A percentile compares a stretch with the other conserved stretches of the same genome.
Conservation (phyloP, 2,113 vertebrate genomes). For the Aptenodytes patagonicus region DNA sequence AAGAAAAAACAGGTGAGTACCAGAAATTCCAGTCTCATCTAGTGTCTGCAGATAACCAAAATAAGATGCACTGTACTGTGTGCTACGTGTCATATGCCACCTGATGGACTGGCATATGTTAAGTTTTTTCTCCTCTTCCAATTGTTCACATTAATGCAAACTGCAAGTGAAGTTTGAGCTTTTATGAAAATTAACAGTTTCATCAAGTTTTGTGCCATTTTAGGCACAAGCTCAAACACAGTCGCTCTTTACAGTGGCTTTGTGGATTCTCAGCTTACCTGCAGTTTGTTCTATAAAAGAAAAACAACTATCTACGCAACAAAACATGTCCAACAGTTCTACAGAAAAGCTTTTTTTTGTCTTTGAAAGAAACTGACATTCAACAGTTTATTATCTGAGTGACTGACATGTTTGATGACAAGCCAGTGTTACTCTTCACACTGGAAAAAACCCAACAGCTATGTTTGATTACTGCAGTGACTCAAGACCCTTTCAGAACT, state of each 20-base stretch:
- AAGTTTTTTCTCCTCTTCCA: background rate
- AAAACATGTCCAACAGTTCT: background rate
- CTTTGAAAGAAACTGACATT: background rate
- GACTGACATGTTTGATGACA: background rate
- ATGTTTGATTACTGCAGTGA: background rate
- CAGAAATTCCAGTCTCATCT: background rate
- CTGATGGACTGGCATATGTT: background rate
- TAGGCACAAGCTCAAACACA: background rate
- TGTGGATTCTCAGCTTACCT: background rate
- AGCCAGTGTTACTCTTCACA: background rate
- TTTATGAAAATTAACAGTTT: background rate
- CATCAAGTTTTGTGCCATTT: background rate
- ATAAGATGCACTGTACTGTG: background rate
- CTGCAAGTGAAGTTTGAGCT: background rate
- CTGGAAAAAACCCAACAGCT: background rate
- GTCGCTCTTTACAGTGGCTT: background rate
- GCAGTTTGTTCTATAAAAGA: background rate
- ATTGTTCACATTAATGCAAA: background rate
- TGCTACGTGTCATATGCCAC: background rate
- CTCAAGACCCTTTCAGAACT: background rate
- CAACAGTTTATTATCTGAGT: background rate
- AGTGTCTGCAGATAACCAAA: background rate
- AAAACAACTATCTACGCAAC: background rate
- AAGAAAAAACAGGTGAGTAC: background rate
- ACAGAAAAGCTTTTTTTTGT: background rate